These are phyloP conservation scores for Smutsia gigantea DNA, from an alignment of 2,797 vertebrate genomes.

Conservation along the genomic window DNA sequence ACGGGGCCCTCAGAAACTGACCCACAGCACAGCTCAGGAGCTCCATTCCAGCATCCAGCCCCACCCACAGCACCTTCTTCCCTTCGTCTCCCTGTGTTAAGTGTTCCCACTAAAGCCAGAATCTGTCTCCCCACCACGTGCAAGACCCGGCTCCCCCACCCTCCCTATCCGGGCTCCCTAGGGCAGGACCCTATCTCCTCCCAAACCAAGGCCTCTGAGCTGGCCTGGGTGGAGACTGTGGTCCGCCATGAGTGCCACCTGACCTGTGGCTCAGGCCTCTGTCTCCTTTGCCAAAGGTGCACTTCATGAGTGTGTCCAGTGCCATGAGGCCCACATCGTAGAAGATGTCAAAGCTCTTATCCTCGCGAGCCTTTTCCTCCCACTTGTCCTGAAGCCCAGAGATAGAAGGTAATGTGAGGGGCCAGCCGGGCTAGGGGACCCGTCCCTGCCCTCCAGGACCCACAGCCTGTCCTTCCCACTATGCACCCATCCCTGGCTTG, in stretches of 20 bases:
- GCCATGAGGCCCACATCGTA: conserved; percentile 90
- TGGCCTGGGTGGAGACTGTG: background rate
- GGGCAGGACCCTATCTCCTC: background rate
- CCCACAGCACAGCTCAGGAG: background rate
- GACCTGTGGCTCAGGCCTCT: conserved; percentile 88
- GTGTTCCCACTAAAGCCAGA: background rate
- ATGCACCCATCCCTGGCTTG: background rate
- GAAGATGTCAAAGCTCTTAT: conserved; percentile 89
- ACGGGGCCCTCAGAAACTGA: background rate
- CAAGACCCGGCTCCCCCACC: background rate
- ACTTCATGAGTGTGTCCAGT: conserved; percentile 91
- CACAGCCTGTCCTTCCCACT: background rate
- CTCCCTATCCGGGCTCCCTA: background rate
- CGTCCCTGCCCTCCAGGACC: background rate
- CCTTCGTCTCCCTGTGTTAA: background rate
- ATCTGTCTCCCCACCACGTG: background rate
- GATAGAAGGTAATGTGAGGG: background rate
- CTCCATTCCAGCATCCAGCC: background rate
- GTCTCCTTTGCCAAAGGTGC: conserved; percentile 90
- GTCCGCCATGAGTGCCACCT: conserved; percentile 13
- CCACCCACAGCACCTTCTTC: background rate
- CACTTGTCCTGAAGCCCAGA: conserved; percentile 77
- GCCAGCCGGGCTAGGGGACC: background rate
- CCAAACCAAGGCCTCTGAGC: background rate
- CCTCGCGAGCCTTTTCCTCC: conserved; percentile 69